Evolutionary conservation across 1,140 invertebrate species (phyloP).

Genomic region (Muscidifurax raptorellus): DNA sequence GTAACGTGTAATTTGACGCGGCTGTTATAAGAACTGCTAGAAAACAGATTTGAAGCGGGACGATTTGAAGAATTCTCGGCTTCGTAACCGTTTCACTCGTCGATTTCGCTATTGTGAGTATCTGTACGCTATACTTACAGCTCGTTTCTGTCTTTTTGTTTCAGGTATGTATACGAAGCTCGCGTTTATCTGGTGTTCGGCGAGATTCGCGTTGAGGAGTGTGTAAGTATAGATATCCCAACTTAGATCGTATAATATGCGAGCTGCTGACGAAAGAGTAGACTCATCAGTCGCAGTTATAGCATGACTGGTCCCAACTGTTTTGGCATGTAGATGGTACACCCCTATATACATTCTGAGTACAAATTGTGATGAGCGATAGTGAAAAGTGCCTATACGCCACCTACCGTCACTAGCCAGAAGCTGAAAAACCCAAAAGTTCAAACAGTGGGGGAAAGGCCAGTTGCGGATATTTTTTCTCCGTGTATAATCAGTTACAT

Average conservation of each 20-base stretch:
- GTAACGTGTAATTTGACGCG: constrained; percentile 12
- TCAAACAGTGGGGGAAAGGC: too few relatives aligned
- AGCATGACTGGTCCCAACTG: too few relatives aligned
- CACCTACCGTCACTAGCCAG: too few relatives aligned
- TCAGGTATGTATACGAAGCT: constrained; percentile 8
- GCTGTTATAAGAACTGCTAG: not conserved
- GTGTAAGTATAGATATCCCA: not conserved
- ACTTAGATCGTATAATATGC: too few relatives aligned
- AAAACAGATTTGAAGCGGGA: not conserved
- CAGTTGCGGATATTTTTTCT: too few relatives aligned
- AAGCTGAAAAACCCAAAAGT: too few relatives aligned
- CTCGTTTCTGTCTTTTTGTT: not conserved
- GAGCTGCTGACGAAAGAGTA: too few relatives aligned
- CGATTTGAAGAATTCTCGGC: not conserved
- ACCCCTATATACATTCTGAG: too few relatives aligned
- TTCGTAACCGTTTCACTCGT: constrained; percentile 17
- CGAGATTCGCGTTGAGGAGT: not conserved
- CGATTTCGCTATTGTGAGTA: not conserved
- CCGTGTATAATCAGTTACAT: not conserved
- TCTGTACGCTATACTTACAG: not conserved
- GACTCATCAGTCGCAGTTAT: too few relatives aligned
- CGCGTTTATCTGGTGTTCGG: not conserved
- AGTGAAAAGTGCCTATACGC: too few relatives aligned
- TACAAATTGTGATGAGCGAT: too few relatives aligned
- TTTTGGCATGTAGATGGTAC: too few relatives aligned